Percentiles rank a stretch among this genome's conserved stretches.
These are phyloP conservation scores for Agrotis clavis DNA, from an alignment of 2,888 invertebrate genomes.

Conservation along the genomic window DNA sequence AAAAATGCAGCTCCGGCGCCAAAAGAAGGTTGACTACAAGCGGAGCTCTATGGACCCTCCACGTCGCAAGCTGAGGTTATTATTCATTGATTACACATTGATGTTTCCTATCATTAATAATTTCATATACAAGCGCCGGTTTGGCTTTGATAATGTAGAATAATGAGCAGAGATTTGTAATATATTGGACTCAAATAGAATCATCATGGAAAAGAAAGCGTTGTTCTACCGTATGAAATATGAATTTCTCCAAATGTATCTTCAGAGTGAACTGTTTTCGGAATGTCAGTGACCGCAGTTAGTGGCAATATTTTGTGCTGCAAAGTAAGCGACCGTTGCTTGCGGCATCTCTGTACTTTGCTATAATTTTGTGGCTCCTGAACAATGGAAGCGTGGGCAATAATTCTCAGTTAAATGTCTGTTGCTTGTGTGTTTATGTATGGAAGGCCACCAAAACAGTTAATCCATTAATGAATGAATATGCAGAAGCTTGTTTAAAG, in stretches of 20 bases:
- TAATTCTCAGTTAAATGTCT: conserved; percentile 28
- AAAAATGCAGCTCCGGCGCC: conserved; percentile 63
- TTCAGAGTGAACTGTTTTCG: conserved; percentile 34
- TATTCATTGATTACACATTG: conserved; percentile 56
- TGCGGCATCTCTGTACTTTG: conserved; percentile 39
- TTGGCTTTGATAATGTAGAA: conserved; percentile 13
- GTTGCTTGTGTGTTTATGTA: conserved; percentile 15
- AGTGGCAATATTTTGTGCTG: conserved; percentile 42
- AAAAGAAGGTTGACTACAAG: conserved; percentile 43
- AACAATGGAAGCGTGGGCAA: conserved; percentile 39
- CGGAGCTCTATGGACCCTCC: conserved; percentile 46
- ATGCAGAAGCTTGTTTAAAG: background rate
- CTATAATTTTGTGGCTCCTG: conserved; percentile 49
- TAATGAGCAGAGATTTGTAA: conserved; percentile 30
- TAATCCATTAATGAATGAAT: conserved; percentile 3
- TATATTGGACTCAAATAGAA: conserved; percentile 12
- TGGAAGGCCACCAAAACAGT: conserved; percentile 8
- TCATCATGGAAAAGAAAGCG: conserved; percentile 30
- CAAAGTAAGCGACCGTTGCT: conserved; percentile 50
- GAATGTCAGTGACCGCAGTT: conserved; percentile 58
- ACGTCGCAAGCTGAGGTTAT: conserved; percentile 38
- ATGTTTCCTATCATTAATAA: conserved; percentile 55
- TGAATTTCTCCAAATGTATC: conserved; percentile 36
- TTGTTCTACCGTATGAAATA: conserved; percentile 25
- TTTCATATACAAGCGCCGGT: conserved; percentile 32